A percentile compares a stretch with the other conserved stretches of the same genome.
These are phyloP conservation scores for Lampris incognitus DNA, from an alignment of 2,113 vertebrate species.

Conservation along the genomic window DNA sequence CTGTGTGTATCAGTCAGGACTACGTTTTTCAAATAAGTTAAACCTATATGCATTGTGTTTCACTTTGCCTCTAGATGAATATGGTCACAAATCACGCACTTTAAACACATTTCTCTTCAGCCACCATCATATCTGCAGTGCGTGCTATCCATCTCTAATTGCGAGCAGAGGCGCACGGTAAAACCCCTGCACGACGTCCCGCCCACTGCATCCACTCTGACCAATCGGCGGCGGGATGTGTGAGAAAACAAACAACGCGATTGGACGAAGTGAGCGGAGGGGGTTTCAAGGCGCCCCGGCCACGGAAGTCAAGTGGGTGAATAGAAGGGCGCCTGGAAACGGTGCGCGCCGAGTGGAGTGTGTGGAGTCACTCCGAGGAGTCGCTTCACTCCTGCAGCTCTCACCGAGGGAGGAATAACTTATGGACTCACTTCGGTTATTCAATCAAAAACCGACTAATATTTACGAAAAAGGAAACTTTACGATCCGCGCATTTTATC, in stretches of 20 bases:
- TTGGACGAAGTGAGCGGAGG: constrained; percentile 53
- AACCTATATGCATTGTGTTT: too few relatives aligned
- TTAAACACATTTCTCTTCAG: too few relatives aligned
- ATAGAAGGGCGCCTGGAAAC: constrained; percentile 72
- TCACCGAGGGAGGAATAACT: neutral
- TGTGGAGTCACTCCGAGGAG: constrained; percentile 49
- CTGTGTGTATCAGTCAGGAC: too few relatives aligned
- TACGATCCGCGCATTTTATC: neutral
- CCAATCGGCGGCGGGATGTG: constrained; percentile 57
- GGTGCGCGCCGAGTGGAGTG: constrained; percentile 38
- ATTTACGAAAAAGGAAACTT: constrained; percentile 2
- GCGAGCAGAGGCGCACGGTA: constrained; percentile 10
- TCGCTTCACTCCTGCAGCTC: constrained; percentile 33
- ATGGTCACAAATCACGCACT: too few relatives aligned
- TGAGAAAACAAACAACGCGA: constrained; percentile 63
- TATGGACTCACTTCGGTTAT: neutral
- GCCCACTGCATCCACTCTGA: constrained; percentile 35
- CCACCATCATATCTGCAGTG: too few relatives aligned
- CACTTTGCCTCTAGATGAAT: too few relatives aligned
- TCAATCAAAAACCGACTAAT: neutral
- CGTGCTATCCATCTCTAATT: neutral
- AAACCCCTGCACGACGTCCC: constrained; percentile 34
- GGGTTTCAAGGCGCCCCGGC: constrained; percentile 73
- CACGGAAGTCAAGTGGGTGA: constrained; percentile 25
- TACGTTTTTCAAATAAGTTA: too few relatives aligned